phyloP scores from a whole-genome alignment of 1,140 invertebrate genomes.

The Myzus persicae region DNA sequence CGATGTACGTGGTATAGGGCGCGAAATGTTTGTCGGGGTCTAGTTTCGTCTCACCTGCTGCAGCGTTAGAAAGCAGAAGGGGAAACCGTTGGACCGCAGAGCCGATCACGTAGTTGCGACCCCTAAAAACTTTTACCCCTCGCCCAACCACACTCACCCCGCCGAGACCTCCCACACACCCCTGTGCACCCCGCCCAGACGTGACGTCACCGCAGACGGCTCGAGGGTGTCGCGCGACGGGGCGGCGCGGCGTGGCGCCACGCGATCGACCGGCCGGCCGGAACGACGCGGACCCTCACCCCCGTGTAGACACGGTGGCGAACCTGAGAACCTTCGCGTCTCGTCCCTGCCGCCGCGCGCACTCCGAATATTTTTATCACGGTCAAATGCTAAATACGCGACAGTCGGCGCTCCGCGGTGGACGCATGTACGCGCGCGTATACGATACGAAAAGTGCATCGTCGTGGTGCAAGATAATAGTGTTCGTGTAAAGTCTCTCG shows the following conservation, averaged over 20 bases:
- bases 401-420: conserved; percentile 16
- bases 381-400: background rate
- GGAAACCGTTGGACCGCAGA: conserved; percentile 13
- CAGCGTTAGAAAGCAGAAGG: background rate
- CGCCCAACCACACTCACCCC: background rate
- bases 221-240: background rate
- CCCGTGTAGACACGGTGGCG: background rate
- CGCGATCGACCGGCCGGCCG: conserved; percentile 45
- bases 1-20: background rate
- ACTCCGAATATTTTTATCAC: background rate
- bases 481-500: background rate
- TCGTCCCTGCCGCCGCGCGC: background rate
- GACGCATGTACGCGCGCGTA: background rate
- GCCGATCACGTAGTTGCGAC: conserved; percentile 16
- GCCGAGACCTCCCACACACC: background rate
- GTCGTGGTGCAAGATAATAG: background rate
- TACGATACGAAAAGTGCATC: background rate
- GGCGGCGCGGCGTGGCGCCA: conserved; percentile 30
- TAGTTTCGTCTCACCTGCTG: conserved; percentile 21
- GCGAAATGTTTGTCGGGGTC: background rate
- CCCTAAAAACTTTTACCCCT: conserved; percentile 38
- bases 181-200: background rate
- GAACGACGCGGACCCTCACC: conserved; percentile 28
- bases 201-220: conserved; percentile 20
- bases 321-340: background rate